Base-by-base conservation (phyloP, 2,888 invertebrate species). In the Drosophila borborema region DNA sequence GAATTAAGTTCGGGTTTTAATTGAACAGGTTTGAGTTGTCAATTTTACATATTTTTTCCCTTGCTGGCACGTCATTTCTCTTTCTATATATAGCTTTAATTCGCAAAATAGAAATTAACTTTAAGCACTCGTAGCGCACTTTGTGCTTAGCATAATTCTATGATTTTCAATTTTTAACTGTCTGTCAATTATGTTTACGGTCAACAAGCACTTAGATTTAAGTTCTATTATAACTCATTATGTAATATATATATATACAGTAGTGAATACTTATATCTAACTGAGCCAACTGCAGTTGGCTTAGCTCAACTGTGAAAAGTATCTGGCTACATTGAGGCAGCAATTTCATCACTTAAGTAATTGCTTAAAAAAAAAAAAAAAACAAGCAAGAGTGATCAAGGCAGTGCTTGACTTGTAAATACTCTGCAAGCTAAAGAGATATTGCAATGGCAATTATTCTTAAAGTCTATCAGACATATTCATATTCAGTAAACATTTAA, bases 321-420 rank as follows among this genome's bases (percentile, higher is more conserved):
- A 43, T 38, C 18, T 59, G 38, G 59, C 59, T 48, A 28, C 28
- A 48, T 48, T 48, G 28, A 7, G 28, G 28, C 48, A 23, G 20
- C 46, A 18, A 16, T 54, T 31, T 3, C 20, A 40, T 68, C 43
- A 31, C 34, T 48, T 49, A 28, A 49, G 43, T 16, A 73, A 49
- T 36, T 68, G 20, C 43, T 59, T 59, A 46, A 58, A 62, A 46
- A 71, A 63, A 58, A 62, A 20, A 62, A 46, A 46, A 71, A 63
- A 20, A 63, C 4, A 48, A 3, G 9, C 1, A n/a, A 49, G 6
- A 31, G 5, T 10, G 9, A 2, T 49, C 2, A 8, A 2, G n/a
- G 3, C 2, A 31, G 5, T n/a, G 31, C 16, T n/a, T 2, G 28
- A 28, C 48, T 31, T n/a, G 10, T n/a, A 2, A n/a, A 31, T 49